phyloP scores from a whole-genome alignment of 2,113 vertebrate genomes.

The Passer montanus region DNA sequence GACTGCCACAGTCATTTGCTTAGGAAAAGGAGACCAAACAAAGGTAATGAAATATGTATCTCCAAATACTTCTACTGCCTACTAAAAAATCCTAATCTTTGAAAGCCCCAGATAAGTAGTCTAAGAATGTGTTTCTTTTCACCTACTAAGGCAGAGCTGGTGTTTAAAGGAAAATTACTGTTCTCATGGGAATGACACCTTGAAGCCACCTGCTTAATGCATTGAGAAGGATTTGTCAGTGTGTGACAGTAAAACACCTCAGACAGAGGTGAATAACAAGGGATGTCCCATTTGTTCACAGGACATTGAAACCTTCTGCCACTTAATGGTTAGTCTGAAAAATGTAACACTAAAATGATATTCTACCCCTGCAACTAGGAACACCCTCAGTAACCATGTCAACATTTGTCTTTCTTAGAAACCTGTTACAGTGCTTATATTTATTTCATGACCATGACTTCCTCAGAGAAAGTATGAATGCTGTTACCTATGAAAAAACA shows the following conservation, averaged over 20 bases:
- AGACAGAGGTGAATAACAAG: not conserved
- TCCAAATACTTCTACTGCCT: not conserved
- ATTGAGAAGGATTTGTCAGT: not conserved
- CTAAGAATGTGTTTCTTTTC: not conserved
- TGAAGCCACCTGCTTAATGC: not conserved
- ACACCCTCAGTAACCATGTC: not conserved
- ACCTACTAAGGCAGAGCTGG: not conserved
- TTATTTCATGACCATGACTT: not conserved
- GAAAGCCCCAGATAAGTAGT: not conserved
- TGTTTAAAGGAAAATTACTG: not conserved
- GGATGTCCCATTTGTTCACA: not conserved
- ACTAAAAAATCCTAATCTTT: not conserved
- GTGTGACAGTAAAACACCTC: not conserved
- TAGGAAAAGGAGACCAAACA: not conserved
- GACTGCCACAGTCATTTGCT: not conserved
- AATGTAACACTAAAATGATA: not conserved
- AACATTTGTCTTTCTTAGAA: not conserved
- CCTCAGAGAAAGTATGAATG: not conserved
- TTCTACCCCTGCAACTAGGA: not conserved
- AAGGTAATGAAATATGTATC: not conserved
- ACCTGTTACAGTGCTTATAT: not conserved
- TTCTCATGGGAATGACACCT: not conserved
- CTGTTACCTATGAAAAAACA: not conserved
- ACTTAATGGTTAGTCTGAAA: not conserved
- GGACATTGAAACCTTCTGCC: not conserved